Evolutionary conservation across 2,888 invertebrate species (phyloP).

Genomic region (Lottia scabra): DNA sequence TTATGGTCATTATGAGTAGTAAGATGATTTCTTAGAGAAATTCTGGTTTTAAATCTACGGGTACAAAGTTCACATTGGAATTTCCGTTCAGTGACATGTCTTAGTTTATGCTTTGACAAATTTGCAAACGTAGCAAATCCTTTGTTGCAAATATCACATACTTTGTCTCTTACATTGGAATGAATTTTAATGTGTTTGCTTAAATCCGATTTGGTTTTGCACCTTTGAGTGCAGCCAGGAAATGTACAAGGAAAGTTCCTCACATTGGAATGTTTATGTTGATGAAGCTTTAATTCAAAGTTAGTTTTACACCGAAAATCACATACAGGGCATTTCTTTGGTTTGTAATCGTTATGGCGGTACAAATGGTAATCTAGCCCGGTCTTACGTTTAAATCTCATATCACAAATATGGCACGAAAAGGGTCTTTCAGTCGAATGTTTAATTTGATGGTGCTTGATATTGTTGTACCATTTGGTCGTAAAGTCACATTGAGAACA

Average conservation of each 20-base stretch:
- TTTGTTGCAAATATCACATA: slow-evolving; percentile 43
- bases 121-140: slow-evolving; percentile 31
- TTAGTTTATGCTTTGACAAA: slow-evolving; percentile 40
- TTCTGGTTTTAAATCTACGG: slow-evolving; percentile 41
- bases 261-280: slow-evolving; percentile 43
- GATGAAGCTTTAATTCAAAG: slow-evolving; percentile 50
- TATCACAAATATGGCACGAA: slow-evolving; percentile 41
- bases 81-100: slow-evolving; percentile 35
- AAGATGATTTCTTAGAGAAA: slow-evolving; percentile 40
- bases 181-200: slow-evolving; percentile 50
- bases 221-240: slow-evolving; percentile 42
- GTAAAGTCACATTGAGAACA: slow-evolving; percentile 45
- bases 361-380: slow-evolving; percentile 47
- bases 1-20: slow-evolving; percentile 38
- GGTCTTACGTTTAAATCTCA: slow-evolving; percentile 38
- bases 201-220: slow-evolving; percentile 51
- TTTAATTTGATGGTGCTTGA: slow-evolving; percentile 37
- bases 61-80: slow-evolving; percentile 47
- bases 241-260: slow-evolving; percentile 43
- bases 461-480: slow-evolving; percentile 47
- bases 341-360: slow-evolving; percentile 47
- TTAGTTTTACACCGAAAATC: slow-evolving; percentile 52
- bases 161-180: slow-evolving; percentile 30
- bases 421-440: slow-evolving; percentile 40
- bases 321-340: slow-evolving; percentile 45